Conservation (phyloP, 2,113 vertebrate genomes). For the Rhabdornis inornatus region DNA sequence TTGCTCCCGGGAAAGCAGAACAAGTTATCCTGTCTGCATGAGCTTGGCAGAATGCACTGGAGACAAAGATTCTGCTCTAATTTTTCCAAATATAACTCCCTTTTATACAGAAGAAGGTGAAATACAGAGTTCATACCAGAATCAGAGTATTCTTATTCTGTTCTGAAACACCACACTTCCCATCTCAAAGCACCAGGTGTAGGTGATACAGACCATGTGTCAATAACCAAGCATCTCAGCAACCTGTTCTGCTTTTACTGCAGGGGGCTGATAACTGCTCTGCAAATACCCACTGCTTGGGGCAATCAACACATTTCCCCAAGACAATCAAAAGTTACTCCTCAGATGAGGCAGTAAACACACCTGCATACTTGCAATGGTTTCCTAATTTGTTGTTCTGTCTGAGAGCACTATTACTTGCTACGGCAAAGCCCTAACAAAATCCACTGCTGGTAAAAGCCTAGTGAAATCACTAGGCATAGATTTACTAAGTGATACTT, state of each 20-base stretch:
- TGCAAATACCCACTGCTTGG: neutral
- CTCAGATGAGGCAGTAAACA: neutral
- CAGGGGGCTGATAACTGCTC: neutral
- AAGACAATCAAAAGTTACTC: neutral
- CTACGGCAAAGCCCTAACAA: neutral
- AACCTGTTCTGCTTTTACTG: neutral
- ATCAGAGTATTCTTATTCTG: neutral
- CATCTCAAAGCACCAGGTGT: neutral
- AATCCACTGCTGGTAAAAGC: neutral
- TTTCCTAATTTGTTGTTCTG: neutral
- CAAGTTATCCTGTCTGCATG: neutral
- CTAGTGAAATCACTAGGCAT: neutral
- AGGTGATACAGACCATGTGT: neutral
- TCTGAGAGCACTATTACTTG: neutral
- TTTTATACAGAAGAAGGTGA: neutral
- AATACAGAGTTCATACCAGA: neutral
- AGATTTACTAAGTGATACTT: neutral
- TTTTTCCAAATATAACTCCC: neutral
- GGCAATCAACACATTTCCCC: neutral
- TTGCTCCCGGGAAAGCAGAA: neutral
- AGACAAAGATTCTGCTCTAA: neutral
- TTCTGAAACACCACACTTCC: neutral
- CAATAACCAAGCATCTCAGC: neutral
- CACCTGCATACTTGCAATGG: neutral
- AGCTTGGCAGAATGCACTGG: neutral